Evolutionary conservation across 2,797 vertebrate species (phyloP), one percentile per base, ranked within the genome.

Genomic region (Pseudopleuronectes americanus): DNA sequence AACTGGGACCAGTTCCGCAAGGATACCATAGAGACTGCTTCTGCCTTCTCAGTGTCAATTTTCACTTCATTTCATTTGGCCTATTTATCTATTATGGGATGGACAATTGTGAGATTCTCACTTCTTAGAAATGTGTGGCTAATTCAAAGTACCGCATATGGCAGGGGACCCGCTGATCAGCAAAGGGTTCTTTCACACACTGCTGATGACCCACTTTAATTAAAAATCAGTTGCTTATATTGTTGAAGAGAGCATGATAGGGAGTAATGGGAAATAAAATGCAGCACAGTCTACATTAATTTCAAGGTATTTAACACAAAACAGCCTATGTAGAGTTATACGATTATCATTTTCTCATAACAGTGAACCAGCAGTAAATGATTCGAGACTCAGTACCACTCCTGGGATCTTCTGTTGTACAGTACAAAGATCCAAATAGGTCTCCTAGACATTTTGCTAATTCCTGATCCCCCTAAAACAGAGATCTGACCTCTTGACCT

Each of bases 201-300:
- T 58, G 28, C 31, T 45, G 28, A 57, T 31, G 47, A 63, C 52
- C 47, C 21, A 36, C 24, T 59, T 64, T 26, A 69, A 26, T 54
- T 45, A 31, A 61, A 61, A 26, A 21, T 28, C 57, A 10, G 8
- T 48, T 23, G 47, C 19, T 21, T 48, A 21, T 48, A 48, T 48
- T 48, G 47, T 48, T 48, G 47, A 48, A 7, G 17, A 14, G 47
- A 48, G 19, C 19, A 8, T n/a, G n/a, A 48, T 48, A 8, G 47
- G 17, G n/a, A 48, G n/a, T 48, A 48, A 19, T 48, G n/a, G 9
- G 47, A 14, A 8, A 14, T 45, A 19, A 19, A 21, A 48, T 9
- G 17, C 17, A 8, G 47, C 19, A 48, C 47, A 8, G 47, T 7
- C n/a, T 48, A 8, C 19, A 21, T 48, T 48, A 2, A 48, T 19